Base-by-base conservation (phyloP, 2,888 invertebrate genomes). In the Philonicus albiceps region DNA sequence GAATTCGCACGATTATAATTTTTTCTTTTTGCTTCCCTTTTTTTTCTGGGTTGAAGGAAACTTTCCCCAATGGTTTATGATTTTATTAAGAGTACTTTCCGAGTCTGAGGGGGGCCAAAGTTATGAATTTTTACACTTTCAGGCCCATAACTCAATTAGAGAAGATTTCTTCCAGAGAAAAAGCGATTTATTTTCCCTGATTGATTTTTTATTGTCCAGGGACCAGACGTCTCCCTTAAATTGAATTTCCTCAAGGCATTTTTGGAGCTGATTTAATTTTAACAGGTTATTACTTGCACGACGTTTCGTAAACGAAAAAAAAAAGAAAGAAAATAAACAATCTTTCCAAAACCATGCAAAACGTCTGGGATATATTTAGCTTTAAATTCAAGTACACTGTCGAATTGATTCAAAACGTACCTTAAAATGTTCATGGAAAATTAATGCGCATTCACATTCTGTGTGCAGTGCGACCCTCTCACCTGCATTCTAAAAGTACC, bases 1-100 rank as follows among this genome's bases (percentile, higher is more conserved):
- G 73, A 73, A 73, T 73, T 73, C 73, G 37, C 73, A 84, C 73
- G 84, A 84, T 84, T 84, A 84, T 84, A 84, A 84, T 73, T 72
- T 84, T 55, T 11, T 22, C 27, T 11, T 37, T 37, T 37, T 53
- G 16, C 19, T 53, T n/a, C n/a, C 53, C 11, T 37, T 19, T 43
- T 43, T 6, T 53, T 64, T 64, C 64, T 13, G 81, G 37, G 31
- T 37, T 64, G 37, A 19, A 83, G 64, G 27, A 64, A 83, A 55
- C 81, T 83, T 83, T 64, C 64, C 40, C 64, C 64, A 27, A 19
- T 55, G 30, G 27, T 83, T 83, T 83, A 83, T 83, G 81, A 83
- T 83, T 83, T 83, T 83, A 83, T 83, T 83, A 49, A 80, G 76
- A 13, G 34, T 37, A 11, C 22, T 64, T 11, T 8, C 22, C 64